phyloP scores from a whole-genome alignment of 2,113 vertebrate genomes.

The Etia nguti region DNA sequence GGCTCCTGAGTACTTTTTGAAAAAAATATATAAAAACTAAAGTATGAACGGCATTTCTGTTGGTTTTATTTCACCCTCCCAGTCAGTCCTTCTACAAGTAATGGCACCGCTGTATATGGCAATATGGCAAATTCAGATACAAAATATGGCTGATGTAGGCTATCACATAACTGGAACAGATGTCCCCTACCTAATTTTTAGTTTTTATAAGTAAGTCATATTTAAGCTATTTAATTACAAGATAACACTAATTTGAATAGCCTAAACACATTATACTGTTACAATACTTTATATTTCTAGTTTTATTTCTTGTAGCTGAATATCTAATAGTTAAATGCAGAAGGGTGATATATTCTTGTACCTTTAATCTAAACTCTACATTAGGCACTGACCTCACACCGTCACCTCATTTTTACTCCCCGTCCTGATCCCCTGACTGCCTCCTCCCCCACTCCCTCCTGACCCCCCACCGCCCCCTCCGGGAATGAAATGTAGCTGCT shows the following conservation, averaged over 20 bases:
- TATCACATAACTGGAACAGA: conserved; percentile 57
- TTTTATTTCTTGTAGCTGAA: conserved; percentile 33
- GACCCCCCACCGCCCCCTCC: conserved; percentile 74
- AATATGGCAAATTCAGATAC: conserved; percentile 66
- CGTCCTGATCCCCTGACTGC: conserved; percentile 78
- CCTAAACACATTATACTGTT: conserved; percentile 52
- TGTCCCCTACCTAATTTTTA: conserved; percentile 35
- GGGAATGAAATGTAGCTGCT: conserved; percentile 89
- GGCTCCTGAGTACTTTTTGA: conserved; percentile 71
- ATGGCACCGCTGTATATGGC: conserved; percentile 70
- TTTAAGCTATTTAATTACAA: conserved; percentile 57
- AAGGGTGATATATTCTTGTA: conserved; percentile 44
- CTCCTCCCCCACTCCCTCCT: conserved; percentile 61
- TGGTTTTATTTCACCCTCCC: conserved; percentile 38
- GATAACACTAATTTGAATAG: conserved; percentile 53
- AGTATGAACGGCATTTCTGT: conserved; percentile 49
- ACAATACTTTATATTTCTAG: conserved; percentile 47
- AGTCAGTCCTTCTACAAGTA: conserved; percentile 45
- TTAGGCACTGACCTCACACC: conserved; percentile 72
- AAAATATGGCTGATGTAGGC: conserved; percentile 76
- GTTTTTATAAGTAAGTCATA: conserved; percentile 27
- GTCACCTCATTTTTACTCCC: conserved; percentile 91
- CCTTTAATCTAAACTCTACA: conserved; percentile 39
- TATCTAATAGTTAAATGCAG: conserved; percentile 51
- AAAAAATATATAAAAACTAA: conserved; percentile 59